Evolutionary conservation across 2,113 vertebrate species (phyloP).

Genomic region (Cranoglanis bouderius): DNA sequence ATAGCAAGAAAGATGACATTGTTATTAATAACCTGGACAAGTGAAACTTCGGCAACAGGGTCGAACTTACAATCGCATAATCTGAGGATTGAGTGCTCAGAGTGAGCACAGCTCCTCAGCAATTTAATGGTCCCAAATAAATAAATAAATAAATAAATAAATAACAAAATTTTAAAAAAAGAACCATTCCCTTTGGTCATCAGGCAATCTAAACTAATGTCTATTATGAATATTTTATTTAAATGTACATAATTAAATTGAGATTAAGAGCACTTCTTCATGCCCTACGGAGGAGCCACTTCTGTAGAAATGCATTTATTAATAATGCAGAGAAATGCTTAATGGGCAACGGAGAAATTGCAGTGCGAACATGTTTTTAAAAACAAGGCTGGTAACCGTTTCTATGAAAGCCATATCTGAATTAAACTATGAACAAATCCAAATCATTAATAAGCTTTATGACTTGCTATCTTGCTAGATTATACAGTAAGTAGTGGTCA

Average conservation of each 20-base stretch:
- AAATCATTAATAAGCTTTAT: neutral
- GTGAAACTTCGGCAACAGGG: too few relatives aligned
- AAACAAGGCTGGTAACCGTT: neutral
- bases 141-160: too few relatives aligned
- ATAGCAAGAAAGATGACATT: neutral
- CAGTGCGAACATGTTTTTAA: neutral
- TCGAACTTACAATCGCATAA: neutral
- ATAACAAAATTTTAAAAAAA: too few relatives aligned
- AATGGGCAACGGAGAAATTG: neutral
- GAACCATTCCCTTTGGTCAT: neutral
- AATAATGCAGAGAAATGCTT: conserved; percentile 15
- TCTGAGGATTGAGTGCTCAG: neutral
- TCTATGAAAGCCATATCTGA: neutral
- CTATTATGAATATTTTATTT: neutral
- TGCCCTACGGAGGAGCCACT: neutral
- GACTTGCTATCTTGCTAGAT: neutral
- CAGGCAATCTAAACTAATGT: neutral
- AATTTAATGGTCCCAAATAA: too few relatives aligned
- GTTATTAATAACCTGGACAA: neutral
- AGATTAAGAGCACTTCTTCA: neutral
- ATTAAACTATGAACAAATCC: neutral
- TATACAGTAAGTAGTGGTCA: neutral
- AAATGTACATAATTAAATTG: conserved; percentile 22
- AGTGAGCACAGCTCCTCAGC: too few relatives aligned
- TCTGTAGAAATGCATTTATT: neutral